These are phyloP conservation scores for Heliopora coerulea DNA, from an alignment of 92 coral and sea anemone species.

Conservation along the genomic window DNA sequence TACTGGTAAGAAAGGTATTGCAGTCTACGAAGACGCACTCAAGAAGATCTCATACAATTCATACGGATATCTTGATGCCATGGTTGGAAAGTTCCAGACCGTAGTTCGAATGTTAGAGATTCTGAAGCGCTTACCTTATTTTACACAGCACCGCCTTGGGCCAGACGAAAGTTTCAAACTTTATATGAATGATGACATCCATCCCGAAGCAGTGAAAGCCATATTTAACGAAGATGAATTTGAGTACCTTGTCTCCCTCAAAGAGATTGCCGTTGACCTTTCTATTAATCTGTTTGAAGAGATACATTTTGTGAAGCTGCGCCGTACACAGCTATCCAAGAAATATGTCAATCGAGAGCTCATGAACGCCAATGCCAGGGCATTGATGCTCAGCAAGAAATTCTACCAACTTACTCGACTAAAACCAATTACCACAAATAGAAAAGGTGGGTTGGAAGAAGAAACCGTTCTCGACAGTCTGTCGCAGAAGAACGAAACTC, in stretches of 20 bases:
- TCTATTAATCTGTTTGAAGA: slow-evolving; percentile 6
- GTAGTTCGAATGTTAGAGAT: not conserved
- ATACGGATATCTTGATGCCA: slow-evolving; percentile 22
- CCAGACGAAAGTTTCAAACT: slow-evolving; percentile 19
- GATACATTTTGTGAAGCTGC: not conserved
- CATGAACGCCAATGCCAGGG: slow-evolving; percentile 1
- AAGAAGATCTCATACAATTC: not conserved
- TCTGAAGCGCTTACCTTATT: slow-evolving; percentile 10
- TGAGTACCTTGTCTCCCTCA: not conserved
- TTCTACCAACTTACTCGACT: slow-evolving; percentile 28
- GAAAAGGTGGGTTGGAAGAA: not conserved
- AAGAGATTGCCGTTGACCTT: not conserved
- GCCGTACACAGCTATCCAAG: slow-evolving; percentile 3
- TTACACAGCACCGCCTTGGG: not conserved
- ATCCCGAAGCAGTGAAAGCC: not conserved
- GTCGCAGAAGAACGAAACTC: slow-evolving; percentile 10
- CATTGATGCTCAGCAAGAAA: not conserved
- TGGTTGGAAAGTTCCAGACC: slow-evolving; percentile 30
- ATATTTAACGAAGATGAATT: slow-evolving; percentile 5
- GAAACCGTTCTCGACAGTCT: slow-evolving; percentile 12
- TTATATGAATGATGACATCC: not conserved
- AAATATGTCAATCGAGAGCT: not conserved
- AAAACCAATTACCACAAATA: not conserved
- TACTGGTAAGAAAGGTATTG: slow-evolving; percentile 12
- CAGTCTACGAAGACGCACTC: slow-evolving; percentile 16